A percentile compares a stretch with the other conserved stretches of the same genome.
phyloP scores from a whole-genome alignment of 2,113 vertebrate species.

The Columba janthina region DNA sequence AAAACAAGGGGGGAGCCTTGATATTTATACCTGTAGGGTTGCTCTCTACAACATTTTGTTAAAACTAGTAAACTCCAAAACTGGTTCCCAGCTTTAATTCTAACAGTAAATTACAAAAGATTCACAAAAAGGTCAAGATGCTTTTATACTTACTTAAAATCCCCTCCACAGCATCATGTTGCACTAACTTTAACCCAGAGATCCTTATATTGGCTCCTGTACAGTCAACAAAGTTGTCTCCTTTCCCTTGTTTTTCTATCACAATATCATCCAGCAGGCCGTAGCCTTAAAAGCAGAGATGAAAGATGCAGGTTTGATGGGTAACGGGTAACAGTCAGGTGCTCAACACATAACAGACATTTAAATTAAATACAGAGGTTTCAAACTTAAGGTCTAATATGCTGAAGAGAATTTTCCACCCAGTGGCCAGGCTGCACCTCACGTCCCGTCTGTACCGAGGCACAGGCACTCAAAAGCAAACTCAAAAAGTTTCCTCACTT shows the following conservation, averaged over 20 bases:
- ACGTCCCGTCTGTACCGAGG: background rate
- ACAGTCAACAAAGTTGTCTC: conserved; percentile 90
- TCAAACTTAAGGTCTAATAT: background rate
- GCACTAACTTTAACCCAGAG: conserved; percentile 90
- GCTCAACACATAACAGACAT: background rate
- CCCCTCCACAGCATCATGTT: conserved; percentile 91
- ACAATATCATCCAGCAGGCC: conserved; percentile 92
- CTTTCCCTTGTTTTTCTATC: conserved; percentile 89
- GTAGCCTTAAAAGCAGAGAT: conserved; percentile 78
- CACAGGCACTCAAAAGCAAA: background rate
- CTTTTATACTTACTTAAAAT: conserved; percentile 89
- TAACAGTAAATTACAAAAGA: background rate
- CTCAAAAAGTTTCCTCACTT: background rate
- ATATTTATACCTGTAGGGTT: background rate
- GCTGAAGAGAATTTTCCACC: background rate
- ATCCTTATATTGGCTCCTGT: conserved; percentile 82
- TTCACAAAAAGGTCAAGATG: background rate
- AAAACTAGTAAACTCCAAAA: background rate
- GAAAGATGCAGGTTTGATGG: background rate
- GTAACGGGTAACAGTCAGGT: background rate
- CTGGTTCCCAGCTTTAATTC: background rate
- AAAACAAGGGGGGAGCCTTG: background rate
- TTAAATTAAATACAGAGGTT: background rate
- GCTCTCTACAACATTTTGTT: background rate
- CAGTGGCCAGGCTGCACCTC: background rate